phyloP scores from a whole-genome alignment of 2,113 vertebrate species.

The Tursiops truncatus region DNA sequence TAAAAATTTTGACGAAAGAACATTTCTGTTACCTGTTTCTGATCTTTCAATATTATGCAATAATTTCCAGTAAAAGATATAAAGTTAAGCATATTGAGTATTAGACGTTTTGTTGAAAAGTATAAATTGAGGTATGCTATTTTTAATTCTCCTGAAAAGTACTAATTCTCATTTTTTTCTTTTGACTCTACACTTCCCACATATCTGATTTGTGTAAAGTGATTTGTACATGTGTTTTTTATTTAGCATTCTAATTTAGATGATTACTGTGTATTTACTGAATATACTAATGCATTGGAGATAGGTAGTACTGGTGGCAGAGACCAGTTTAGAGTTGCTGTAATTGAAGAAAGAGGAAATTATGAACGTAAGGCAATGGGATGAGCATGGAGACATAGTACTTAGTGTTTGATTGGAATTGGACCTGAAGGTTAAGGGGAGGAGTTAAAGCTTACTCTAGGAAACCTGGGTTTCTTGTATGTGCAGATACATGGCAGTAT shows the following conservation, averaged over 20 bases:
- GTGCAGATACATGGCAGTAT: not conserved
- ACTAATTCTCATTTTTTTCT: not conserved
- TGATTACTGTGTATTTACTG: not conserved
- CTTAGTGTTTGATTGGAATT: not conserved
- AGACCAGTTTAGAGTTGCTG: not conserved
- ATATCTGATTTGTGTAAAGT: not conserved
- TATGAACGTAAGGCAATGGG: not conserved
- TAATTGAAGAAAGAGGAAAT: not conserved
- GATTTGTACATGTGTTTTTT: not conserved
- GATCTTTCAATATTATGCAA: not conserved
- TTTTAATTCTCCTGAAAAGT: slow-evolving; percentile 24
- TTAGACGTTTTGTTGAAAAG: slow-evolving; percentile 33
- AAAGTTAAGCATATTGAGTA: not conserved
- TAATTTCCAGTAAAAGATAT: not conserved
- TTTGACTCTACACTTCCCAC: slow-evolving; percentile 1
- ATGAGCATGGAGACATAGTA: not conserved
- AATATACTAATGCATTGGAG: not conserved
- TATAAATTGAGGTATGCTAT: not conserved
- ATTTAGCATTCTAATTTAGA: slow-evolving; percentile 27
- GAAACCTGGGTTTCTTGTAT: not conserved
- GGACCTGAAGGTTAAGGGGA: not conserved
- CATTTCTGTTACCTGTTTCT: not conserved
- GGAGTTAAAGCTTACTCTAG: not conserved
- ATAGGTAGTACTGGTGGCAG: not conserved
- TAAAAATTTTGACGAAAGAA: slow-evolving; percentile 10